Base-by-base conservation (phyloP, 1,140 invertebrate species). In the Elymnias hypermnestra region DNA sequence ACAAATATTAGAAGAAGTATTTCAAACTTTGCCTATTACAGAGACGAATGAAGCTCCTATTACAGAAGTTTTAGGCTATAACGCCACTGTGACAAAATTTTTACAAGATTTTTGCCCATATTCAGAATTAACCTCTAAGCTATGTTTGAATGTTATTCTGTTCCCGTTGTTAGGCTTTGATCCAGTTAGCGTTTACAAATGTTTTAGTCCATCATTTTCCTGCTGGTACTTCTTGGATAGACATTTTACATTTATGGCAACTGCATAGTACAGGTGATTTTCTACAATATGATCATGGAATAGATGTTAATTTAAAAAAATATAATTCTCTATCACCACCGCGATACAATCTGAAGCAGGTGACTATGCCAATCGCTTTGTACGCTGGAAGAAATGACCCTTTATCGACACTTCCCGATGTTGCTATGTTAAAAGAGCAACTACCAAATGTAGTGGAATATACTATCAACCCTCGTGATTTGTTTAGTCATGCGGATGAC, bases 161-260 rank as follows among this genome's bases (percentile, higher is more conserved):
- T 60, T 50, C 12, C 43, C 36, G 1, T 2, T 58, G 0, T 17
- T 22, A 7, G 65, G 62, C 2, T 48, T 9, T 7, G 63, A 68
- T 40, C 13, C 29, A 1, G 19, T 28, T 0, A 40, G 69, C 40
- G 5, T 61, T 62, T 21, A 33, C 35, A 1, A 0, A 15, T 0
- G 17, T 29, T 3, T 7, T 19, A 0, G n/a, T 41, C 0, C 42
- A 35, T 3, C 55, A 61, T 28, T 57, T 47, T 7, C 63, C 62
- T 1, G 23, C 38, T 0, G 38, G 55, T n/a, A n/a, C n/a, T n/a
- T n/a, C n/a, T n/a, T n/a, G n/a, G n/a, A n/a, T n/a, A n/a, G n/a
- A n/a, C 42, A 48, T 94, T 0, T 42, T 90, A 9, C 91, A 92
- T 63, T 91, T 82, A 36, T 78, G 72, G 0, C 90, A 89, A 83